Conservation (phyloP, 1,140 invertebrate genomes). For the Nebria ingens region DNA sequence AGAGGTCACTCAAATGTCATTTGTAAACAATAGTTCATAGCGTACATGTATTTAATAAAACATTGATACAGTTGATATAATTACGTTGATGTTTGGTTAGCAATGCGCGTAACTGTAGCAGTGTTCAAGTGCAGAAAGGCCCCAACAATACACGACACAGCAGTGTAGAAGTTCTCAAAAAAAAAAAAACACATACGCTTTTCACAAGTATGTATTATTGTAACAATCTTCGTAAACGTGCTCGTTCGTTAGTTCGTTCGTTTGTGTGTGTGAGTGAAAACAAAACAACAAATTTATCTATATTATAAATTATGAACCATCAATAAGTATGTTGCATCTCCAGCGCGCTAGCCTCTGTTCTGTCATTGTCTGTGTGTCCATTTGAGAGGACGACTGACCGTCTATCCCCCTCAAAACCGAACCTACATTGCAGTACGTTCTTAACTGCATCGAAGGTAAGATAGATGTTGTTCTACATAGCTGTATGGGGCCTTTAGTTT, state of each 20-base stretch:
- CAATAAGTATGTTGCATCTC: background rate
- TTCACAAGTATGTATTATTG: background rate
- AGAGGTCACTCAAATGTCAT: constrained; percentile 4
- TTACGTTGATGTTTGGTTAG: background rate
- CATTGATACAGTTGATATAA: constrained; percentile 9
- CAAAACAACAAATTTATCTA: background rate
- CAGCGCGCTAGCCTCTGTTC: background rate
- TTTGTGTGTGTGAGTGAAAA: background rate
- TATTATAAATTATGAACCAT: too few species aligned
- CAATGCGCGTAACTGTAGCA: background rate
- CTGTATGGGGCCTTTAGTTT: constrained; percentile 36
- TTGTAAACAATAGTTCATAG: constrained; percentile 5
- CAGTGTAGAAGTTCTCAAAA: too few species aligned
- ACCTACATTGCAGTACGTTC: background rate
- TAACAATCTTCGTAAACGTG: too few species aligned
- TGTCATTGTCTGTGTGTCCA: background rate
- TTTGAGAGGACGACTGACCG: background rate
- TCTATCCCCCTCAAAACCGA: background rate
- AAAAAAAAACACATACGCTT: too few species aligned
- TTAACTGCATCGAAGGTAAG: background rate
- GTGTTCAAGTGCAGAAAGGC: background rate
- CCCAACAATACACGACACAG: background rate
- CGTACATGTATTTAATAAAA: constrained; percentile 8
- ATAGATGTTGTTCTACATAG: constrained; percentile 15
- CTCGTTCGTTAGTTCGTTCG: too few species aligned